Evolutionary conservation across 1,140 invertebrate species (phyloP), one percentile per base, ranked within the genome.

Genomic region (Drosophila burlai): DNA sequence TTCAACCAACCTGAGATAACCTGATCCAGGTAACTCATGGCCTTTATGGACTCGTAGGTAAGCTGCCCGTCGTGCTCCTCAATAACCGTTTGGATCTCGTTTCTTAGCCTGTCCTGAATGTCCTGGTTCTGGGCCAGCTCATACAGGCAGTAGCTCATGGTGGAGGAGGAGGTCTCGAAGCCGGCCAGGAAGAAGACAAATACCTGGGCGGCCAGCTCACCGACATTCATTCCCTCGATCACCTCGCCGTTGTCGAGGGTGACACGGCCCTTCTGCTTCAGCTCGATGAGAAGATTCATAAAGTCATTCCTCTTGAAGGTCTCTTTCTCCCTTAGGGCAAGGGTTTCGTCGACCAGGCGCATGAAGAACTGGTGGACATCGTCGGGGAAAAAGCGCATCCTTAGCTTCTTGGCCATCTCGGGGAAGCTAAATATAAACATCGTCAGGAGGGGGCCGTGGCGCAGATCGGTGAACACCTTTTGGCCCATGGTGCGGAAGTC

Each of bases 161-260:
- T 93, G 0, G 93, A 93, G 0, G 94, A 93, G 1, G 94, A 94
- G 3, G 94, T 94, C 65, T 94, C 94, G 59, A 94, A 94, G 6
- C 96, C 96, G 15, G 95, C 96, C 11, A 95, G 72, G 76, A 96
- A 94, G 80, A 96, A 96, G 0, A 95, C 81, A 75, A 96, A 93
- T 0, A 94, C 93, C 46, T 96, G 95, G 4, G 94, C 94, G 0
- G 86, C 81, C 42, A 93, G 78, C 10, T 94, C 91, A 0, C 93
- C 84, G 5, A 81, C 55, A 4, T 76, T 55, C 42, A 92, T 50
- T 11, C 81, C 84, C 11, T 77, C 61, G 26, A 76, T 47, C 2
- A 81, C 65, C 40, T 92, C 81, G 0, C 86, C 86, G 34, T 79
- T 73, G 0, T 91, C 91, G 9, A 78, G n/a, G 0, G 81, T 81